These are phyloP conservation scores for Ceratothoa steindachneri DNA, from an alignment of 2,888 invertebrate species.

Conservation along the genomic window DNA sequence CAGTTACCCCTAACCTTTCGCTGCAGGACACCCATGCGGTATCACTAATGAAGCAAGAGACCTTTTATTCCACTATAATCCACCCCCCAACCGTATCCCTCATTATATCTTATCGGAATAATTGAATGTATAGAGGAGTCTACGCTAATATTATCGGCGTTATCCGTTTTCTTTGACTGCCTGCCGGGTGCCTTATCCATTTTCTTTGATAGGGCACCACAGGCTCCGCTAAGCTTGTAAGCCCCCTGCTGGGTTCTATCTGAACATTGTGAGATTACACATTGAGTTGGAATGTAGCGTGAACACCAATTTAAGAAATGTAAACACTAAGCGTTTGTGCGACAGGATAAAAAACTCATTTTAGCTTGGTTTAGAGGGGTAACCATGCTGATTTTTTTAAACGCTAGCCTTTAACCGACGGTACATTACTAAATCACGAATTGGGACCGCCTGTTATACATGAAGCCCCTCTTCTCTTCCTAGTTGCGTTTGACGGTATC, in stretches of 20 bases:
- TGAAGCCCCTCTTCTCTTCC: neutral
- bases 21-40: neutral
- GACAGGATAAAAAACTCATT: neutral
- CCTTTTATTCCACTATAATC: neutral
- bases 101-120: neutral
- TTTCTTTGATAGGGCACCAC: constrained; percentile 5
- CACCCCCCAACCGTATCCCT: neutral
- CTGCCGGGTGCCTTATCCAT: constrained; percentile 10
- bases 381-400: neutral
- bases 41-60: neutral
- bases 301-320: constrained; percentile 9
- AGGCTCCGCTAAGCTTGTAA: constrained; percentile 1
- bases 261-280: neutral
- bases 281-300: constrained; percentile 12
- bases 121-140: neutral
- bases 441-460: neutral
- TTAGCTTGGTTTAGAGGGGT: neutral
- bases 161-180: neutral
- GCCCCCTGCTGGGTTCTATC: constrained; percentile 1
- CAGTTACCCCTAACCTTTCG: neutral
- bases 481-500: neutral
- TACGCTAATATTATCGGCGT: neutral
- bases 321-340: neutral
- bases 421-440: neutral
- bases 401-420: neutral